phyloP scores from a whole-genome alignment of 53 echinoderm and acorn worm genomes.

The Zoroaster sp. region DNA sequence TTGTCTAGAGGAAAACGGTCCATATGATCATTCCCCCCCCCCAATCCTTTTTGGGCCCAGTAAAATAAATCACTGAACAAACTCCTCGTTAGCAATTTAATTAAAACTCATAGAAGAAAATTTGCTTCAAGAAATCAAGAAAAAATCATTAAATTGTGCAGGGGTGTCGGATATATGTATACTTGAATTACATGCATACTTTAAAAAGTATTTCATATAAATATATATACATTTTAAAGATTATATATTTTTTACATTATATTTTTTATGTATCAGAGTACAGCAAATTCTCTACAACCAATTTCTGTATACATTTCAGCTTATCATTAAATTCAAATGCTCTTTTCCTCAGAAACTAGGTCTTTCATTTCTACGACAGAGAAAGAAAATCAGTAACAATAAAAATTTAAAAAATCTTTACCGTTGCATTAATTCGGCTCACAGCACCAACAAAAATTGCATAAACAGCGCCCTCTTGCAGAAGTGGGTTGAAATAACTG shows the following conservation, averaged over 20 bases:
- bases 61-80: too few species aligned
- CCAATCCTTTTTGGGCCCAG: too few species aligned
- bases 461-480: neutral
- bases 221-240: too few species aligned
- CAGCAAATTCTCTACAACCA: neutral
- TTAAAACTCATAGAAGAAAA: too few species aligned
- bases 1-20: neutral
- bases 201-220: too few species aligned
- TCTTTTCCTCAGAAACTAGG: neutral
- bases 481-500: neutral
- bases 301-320: too few species aligned
- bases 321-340: neutral
- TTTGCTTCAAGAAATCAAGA: too few species aligned
- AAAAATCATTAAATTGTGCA: too few species aligned
- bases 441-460: neutral
- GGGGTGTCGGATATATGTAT: too few species aligned
- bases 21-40: too few species aligned
- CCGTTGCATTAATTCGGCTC: neutral
- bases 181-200: too few species aligned
- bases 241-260: neutral
- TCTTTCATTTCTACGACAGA: neutral
- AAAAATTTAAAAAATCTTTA: neutral
- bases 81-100: too few species aligned
- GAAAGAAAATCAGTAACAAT: neutral
- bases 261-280: neutral